Base-by-base conservation (phyloP, 2,113 vertebrate genomes). In the Verasper variegatus region DNA sequence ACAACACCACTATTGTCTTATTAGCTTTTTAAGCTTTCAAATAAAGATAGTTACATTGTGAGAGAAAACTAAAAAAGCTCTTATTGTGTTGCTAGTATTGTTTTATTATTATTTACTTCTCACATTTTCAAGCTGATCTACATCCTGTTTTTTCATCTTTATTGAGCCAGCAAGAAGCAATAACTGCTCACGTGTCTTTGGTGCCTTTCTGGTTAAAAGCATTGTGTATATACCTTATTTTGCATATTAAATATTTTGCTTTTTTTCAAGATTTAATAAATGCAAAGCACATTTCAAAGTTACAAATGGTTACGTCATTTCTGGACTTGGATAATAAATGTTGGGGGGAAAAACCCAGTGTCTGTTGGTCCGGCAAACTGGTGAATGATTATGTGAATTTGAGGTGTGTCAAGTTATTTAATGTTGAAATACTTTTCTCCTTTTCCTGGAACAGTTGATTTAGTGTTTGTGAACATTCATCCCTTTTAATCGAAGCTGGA, bases 1-100 rank as follows among this genome's bases (percentile, higher is more conserved):
- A 88, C 89, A 86, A 82, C 90, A 94, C 93, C 94, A 94, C 93
- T 94, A 92, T 94, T 93, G 93, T 94, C 93, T 92, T 92, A 94
- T 88, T 88, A 81, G 84, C 71, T 63, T 91, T 93, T 89, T 92
- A 90, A 89, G 78, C 77, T 81, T 87, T 90, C 35, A 88, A 91
- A 90, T 91, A 88, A 93, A 90, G 84, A 90, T 82, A 76, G 68
- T 86, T 67, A 74, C 62, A 73, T 78, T 55, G 17, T 67, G 54
- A 82, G 62, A 84, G 64, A 82, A 78, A 78, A 80, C 20, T 62
- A 49, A 57, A 80, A 80, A 42, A 45, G 72, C 71, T 85, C 27
- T 83, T 71, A 68, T 58, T 60, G 67, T 71, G 70, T 70, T 61
- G 35, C 67, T 80, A 21, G 58, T 60, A 40, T 65, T 70, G 40